A percentile compares a stretch with the other conserved stretches of the same genome.
Conservation (phyloP, 2,888 invertebrate genomes). For the Aphrophora alni region DNA sequence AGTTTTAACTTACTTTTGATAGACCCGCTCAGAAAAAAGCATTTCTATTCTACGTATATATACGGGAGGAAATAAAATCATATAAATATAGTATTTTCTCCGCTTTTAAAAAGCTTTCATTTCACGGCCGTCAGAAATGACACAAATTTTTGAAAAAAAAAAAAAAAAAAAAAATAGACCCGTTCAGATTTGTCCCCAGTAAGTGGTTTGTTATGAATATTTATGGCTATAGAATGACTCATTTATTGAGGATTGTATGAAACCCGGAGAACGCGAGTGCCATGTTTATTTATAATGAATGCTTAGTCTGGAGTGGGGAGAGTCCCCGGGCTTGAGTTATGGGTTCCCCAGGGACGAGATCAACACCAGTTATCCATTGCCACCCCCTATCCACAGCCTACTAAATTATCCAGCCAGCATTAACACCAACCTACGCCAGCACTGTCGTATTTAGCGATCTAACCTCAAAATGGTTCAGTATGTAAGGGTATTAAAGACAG, state of each 20-base stretch:
- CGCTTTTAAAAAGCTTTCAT: too few species aligned
- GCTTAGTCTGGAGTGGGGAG: background rate
- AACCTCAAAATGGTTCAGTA: background rate
- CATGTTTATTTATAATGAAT: background rate
- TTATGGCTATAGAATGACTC: background rate
- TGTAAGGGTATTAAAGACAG: too few species aligned
- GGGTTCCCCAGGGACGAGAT: constrained; percentile 50
- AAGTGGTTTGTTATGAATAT: constrained; percentile 3
- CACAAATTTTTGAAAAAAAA: too few species aligned
- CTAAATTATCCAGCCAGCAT: background rate
- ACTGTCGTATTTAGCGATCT: background rate
- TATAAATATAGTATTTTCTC: too few species aligned
- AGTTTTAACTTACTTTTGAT: too few species aligned
- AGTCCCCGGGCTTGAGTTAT: constrained; percentile 42
- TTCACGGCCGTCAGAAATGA: too few species aligned
- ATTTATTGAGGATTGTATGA: background rate
- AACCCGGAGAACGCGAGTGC: background rate
- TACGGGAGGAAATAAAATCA: too few species aligned
- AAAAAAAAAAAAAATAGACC: too few species aligned
- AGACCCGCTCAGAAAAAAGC: too few species aligned
- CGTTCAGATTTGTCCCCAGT: background rate
- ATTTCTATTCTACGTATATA: too few species aligned
- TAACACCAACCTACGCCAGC: background rate
- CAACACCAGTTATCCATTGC: constrained; percentile 62
- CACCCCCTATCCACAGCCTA: constrained; percentile 50